A percentile compares a stretch with the other conserved stretches of the same genome.
Evolutionary conservation across 2,113 vertebrate genomes (phyloP).

Genomic region (Gobius niger): DNA sequence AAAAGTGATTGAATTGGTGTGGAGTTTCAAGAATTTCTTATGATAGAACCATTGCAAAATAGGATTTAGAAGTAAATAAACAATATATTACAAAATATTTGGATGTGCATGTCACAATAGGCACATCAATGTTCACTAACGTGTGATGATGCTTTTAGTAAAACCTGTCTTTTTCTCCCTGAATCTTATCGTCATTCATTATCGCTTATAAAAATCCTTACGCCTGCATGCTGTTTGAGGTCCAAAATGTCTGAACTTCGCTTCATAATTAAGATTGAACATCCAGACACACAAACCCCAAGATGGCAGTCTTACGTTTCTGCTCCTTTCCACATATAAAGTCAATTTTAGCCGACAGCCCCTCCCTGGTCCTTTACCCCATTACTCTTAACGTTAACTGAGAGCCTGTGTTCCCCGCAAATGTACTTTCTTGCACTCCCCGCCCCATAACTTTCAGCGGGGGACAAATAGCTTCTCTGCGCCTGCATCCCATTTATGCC

Average conservation of each 20-base stretch:
- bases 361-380: constrained; percentile 47
- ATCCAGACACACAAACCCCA: constrained; percentile 22
- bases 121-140: too few relatives aligned
- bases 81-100: too few relatives aligned
- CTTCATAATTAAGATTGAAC: constrained; percentile 20
- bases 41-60: not conserved
- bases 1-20: not conserved
- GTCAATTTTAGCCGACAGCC: constrained; percentile 26
- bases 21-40: too few relatives aligned
- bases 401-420: constrained; percentile 46
- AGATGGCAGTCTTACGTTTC: not conserved
- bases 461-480: constrained; percentile 65
- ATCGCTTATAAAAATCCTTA: too few relatives aligned
- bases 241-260: not conserved
- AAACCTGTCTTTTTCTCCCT: too few relatives aligned
- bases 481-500: constrained; percentile 71
- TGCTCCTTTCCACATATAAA: constrained; percentile 7
- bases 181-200: too few relatives aligned
- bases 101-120: too few relatives aligned
- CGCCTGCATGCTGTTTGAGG: too few relatives aligned
- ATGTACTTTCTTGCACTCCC: constrained; percentile 60
- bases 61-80: not conserved
- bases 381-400: constrained; percentile 63
- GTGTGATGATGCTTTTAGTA: too few relatives aligned
- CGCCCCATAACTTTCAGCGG: constrained; percentile 62